Conservation (phyloP, 2,797 vertebrate species). For the Vespertilio murinus region DNA sequence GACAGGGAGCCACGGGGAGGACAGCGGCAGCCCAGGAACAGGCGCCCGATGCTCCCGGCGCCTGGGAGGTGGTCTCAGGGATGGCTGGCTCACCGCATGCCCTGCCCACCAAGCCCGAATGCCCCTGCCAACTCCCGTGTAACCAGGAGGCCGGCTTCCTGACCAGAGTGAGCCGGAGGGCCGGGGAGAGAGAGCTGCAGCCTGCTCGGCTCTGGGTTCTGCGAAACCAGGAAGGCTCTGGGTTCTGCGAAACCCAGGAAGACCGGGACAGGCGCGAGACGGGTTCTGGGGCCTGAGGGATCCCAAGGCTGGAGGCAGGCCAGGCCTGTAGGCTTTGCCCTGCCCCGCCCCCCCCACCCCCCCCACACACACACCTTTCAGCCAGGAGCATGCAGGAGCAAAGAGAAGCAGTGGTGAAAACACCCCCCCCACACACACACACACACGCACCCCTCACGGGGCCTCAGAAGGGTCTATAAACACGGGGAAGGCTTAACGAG, state of each 20-base stretch:
- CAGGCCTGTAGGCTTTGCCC: not conserved
- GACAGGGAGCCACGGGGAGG: not conserved
- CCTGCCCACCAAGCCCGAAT: not conserved
- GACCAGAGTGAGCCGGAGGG: not conserved
- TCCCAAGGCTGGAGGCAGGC: not conserved
- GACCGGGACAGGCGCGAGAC: not conserved
- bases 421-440: not conserved
- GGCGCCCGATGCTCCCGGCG: not conserved
- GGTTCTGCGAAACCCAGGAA: not conserved
- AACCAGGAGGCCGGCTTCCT: not conserved
- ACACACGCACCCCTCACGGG: not conserved
- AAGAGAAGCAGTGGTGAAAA: not conserved
- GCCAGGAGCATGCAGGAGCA: not conserved
- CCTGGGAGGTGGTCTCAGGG: not conserved
- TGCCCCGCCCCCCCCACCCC: no score
- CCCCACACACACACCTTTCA: no score
- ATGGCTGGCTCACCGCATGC: not conserved
- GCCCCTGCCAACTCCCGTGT: not conserved
- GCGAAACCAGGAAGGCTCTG: not conserved
- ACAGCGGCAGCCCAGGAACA: not conserved
- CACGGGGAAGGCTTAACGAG: not conserved
- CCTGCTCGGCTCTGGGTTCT: not conserved
- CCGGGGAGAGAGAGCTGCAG: not conserved
- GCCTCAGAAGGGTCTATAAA: not conserved
- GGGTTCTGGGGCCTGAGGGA: not conserved